These are phyloP conservation scores for Scrobipalpa costella DNA, from an alignment of 2,888 invertebrate species.

Conservation along the genomic window DNA sequence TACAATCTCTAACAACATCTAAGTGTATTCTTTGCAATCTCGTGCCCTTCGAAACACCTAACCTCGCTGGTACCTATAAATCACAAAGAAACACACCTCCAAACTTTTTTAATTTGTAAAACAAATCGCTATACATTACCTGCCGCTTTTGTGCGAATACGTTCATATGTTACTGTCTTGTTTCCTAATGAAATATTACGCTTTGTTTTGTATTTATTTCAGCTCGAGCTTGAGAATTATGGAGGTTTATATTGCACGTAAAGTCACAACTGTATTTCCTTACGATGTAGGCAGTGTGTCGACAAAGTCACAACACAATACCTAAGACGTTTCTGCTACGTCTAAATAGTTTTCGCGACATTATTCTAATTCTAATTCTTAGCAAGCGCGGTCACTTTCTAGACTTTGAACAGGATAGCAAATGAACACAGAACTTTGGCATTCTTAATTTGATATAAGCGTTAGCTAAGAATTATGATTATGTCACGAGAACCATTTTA, in stretches of 20 bases:
- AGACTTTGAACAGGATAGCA: too few relatives aligned
- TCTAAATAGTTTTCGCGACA: too few relatives aligned
- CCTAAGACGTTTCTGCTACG: too few relatives aligned
- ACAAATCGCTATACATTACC: slow-evolving; percentile 14
- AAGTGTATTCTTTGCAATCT: not conserved
- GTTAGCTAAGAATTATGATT: too few relatives aligned
- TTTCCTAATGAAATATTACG: slow-evolving; percentile 11
- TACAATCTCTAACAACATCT: not conserved
- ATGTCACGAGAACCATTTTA: too few relatives aligned
- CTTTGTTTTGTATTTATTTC: not conserved
- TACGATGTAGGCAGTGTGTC: not conserved
- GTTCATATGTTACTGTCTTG: slow-evolving; percentile 13
- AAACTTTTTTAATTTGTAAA: slow-evolving; percentile 8
- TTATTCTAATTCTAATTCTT: too few relatives aligned
- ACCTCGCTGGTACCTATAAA: not conserved
- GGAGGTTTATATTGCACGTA: not conserved
- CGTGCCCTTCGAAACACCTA: not conserved
- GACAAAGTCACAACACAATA: too few relatives aligned
- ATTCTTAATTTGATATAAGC: too few relatives aligned
- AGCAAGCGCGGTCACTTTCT: too few relatives aligned
- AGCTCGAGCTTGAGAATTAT: not conserved
- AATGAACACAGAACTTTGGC: too few relatives aligned
- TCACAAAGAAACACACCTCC: slow-evolving; percentile 1
- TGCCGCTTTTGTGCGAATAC: slow-evolving; percentile 2
- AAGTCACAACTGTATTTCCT: not conserved